Percentiles rank a stretch among this genome's conserved stretches.
phyloP scores from a whole-genome alignment of 2,113 vertebrate genomes.

The Dermatemys mawii region DNA sequence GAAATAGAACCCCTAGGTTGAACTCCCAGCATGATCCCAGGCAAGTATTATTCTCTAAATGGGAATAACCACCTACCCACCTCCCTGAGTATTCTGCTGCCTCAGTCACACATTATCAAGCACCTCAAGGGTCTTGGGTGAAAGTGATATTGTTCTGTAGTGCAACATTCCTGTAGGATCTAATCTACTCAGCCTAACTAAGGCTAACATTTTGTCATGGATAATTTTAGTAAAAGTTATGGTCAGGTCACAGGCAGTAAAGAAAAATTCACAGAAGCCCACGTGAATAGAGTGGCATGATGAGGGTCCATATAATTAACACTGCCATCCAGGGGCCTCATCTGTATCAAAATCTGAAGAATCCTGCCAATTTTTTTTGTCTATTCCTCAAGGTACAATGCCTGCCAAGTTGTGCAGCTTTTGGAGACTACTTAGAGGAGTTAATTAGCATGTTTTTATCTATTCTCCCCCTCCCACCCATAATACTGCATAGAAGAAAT shows the following conservation, averaged over 20 bases:
- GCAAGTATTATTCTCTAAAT: not conserved
- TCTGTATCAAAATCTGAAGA: not conserved
- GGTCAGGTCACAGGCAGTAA: too few relatives aligned
- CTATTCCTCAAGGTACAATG: not conserved
- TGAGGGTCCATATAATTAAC: too few relatives aligned
- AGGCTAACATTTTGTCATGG: too few relatives aligned
- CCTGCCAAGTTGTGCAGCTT: not conserved
- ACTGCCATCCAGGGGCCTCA: too few relatives aligned
- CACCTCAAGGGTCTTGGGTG: not conserved
- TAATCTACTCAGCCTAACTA: not conserved
- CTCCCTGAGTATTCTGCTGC: not conserved
- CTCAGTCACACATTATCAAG: not conserved
- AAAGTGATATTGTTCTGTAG: not conserved
- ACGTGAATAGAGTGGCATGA: too few relatives aligned
- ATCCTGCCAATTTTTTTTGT: not conserved
- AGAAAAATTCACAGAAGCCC: too few relatives aligned
- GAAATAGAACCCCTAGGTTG: not conserved
- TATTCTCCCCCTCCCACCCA: constrained; percentile 26
- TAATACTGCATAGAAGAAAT: not conserved
- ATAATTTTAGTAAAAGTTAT: too few relatives aligned
- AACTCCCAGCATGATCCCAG: not conserved
- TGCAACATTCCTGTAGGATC: not conserved
- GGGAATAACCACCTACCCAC: not conserved
- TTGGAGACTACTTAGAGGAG: not conserved
- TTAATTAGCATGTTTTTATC: not conserved